These are phyloP conservation scores for Callimorpha dominula DNA, from an alignment of 2,888 invertebrate species.

Conservation along the genomic window DNA sequence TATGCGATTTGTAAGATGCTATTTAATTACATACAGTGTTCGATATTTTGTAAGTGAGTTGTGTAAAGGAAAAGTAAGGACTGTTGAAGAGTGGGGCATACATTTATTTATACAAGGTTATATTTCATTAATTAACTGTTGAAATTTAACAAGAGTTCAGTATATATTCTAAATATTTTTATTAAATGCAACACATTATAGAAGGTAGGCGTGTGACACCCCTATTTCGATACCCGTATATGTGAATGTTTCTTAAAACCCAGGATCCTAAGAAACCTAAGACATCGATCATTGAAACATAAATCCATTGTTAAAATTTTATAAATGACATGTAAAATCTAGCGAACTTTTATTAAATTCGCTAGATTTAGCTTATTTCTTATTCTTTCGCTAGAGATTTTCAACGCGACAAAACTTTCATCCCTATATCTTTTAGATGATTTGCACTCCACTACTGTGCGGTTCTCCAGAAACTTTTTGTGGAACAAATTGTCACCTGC, in stretches of 20 bases:
- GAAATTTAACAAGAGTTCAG: background rate
- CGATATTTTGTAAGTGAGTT: constrained; percentile 27
- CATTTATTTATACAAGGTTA: constrained; percentile 9
- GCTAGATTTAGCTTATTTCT: no score
- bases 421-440: no score
- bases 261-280: no score
- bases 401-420: no score
- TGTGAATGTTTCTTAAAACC: no score
- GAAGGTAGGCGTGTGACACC: background rate
- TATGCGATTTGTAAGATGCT: constrained; percentile 50
- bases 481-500: no score
- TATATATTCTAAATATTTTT: background rate
- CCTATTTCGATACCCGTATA: background rate
- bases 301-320: background rate
- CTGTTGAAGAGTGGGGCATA: background rate
- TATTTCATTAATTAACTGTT: background rate
- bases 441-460: no score
- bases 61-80: constrained; percentile 23
- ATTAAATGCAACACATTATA: background rate
- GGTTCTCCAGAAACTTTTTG: no score
- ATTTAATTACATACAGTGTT: constrained; percentile 42
- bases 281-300: background rate
- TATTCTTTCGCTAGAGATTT: no score
- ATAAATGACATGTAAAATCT: no score
- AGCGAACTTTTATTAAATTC: no score